Base-by-base conservation (phyloP, 2,113 vertebrate genomes). In the Apodemus speciosus region DNA sequence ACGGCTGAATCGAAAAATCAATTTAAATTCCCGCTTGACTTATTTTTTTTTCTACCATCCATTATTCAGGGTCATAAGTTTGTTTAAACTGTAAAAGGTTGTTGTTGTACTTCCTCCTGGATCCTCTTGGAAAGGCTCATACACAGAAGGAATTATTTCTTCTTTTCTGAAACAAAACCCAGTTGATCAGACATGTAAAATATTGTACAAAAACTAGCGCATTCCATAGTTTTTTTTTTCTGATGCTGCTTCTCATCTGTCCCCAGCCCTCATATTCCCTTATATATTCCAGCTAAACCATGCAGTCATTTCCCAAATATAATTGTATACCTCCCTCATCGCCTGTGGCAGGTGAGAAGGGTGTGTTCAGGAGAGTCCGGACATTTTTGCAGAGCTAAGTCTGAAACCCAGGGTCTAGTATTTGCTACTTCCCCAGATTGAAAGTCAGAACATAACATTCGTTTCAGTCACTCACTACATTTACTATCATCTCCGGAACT, bases 151-250 rank as follows among this genome's bases (percentile, higher is more conserved):
- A 89, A 76, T 58, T 20, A 46, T 80, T 95, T 90, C 40, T 92
- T 4, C 9, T 91, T 93, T 93, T 84, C 76, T 90, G 85, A 95
- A 95, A 85, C 77, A 56, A 80, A 94, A 93, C 68, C 72, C 25
- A 93, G 95, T 77, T 88, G 20, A 91, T 89, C 25, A 88, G 51
- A 91, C 88, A 66, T 68, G 46, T 89, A 95, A 93, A 75, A 83
- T 4, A 95, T 71, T n/a, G 68, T 94, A 66, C 60, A 93, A 96
- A 96, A 89, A 95, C 20, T 94, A 66, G 90, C 93, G 93, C 60
- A 92, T 77, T 93, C 60, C 68, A 76, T 76, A 95, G 72, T 93
- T 86, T 88, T 91, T 93, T 85, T 88, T 91, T 90, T 84, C 81
- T 95, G 38, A 84, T 66, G 76, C 51, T 53, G 66, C 51, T 93